phyloP scores from a whole-genome alignment of 2,888 invertebrate species.

The Chalcosyrphus nemorum region DNA sequence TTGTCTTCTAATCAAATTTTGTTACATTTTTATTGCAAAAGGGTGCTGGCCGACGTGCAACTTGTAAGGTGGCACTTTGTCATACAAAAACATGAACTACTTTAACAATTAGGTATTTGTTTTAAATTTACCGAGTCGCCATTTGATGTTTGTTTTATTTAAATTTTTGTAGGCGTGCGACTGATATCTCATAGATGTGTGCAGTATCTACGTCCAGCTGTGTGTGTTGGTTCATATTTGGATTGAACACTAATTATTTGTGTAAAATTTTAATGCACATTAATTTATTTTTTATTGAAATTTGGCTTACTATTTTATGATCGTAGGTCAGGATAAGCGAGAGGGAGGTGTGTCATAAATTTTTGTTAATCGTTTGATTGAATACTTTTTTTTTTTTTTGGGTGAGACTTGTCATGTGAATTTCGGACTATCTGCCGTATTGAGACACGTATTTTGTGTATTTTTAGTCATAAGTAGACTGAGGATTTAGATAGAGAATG shows the following conservation, averaged over 20 bases:
- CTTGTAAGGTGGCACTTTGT: conserved; percentile 21
- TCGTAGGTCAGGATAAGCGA: conserved; percentile 9
- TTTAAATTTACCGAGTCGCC: no score
- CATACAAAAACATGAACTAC: no score
- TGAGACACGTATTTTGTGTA: background rate
- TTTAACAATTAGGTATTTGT: no score
- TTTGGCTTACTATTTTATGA: background rate
- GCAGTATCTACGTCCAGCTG: background rate
- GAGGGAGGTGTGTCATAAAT: background rate
- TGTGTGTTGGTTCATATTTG: background rate
- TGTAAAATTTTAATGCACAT: background rate
- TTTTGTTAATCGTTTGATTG: background rate
- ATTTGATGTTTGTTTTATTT: background rate
- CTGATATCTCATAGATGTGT: background rate
- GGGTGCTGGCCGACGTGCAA: conserved; percentile 53
- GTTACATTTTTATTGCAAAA: background rate
- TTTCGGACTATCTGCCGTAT: background rate
- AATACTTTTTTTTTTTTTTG: background rate
- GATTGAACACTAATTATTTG: background rate
- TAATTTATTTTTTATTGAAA: background rate
- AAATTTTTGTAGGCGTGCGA: background rate
- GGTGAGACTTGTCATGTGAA: background rate
- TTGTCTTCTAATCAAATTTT: background rate
- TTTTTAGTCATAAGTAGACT: background rate
- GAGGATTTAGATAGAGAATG: background rate